Evolutionary conservation across 2,797 vertebrate species (phyloP), one percentile per base, ranked within the genome.

Genomic region (Falco columbarius): DNA sequence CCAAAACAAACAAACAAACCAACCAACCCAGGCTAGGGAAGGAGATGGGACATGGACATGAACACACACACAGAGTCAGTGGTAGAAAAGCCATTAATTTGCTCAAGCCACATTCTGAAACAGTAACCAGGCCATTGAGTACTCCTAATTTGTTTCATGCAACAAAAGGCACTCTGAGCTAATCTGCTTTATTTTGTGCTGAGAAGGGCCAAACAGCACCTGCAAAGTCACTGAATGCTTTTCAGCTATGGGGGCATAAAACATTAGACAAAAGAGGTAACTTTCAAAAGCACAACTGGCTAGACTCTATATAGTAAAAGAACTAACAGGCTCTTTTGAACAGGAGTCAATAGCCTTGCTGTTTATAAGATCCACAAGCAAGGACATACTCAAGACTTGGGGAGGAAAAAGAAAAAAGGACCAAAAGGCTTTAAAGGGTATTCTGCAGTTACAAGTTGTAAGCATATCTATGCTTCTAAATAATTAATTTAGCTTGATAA

Each of bases 221-320:
- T 94, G 72, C 72, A 61, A 93, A 94, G 82, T 40, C 77, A 79
- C 12, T 44, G 56, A 32, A 49, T 65, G 6, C 47, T 42, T 63
- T 95, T 93, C 91, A 91, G 59, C 72, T 27, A 21, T 0, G 9
- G 61, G 36, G 27, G 6, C 54, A 94, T 77, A 91, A 93, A 88
- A 94, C 65, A 90, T 23, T n/a, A n/a, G 36, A 77, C 90, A 86
- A 88, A 90, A 90, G 75, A 81, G 40, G 26, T 29, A 70, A 86
- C 56, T 95, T 76, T 20, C 72, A 86, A 58, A 95, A 91, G 79
- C 61, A 67, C 36, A 68, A 65, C 4, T 36, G 12, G 59, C 47
- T 29, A 47, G 24, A 75, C 51, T 72, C 16, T 24, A 51, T 20
- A 38, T 2, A 76, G 36, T 54, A 81, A 58, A 79, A 74, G 58